These are phyloP conservation scores for Promerops cafer DNA, from an alignment of 2,113 vertebrate genomes.

Conservation along the genomic window DNA sequence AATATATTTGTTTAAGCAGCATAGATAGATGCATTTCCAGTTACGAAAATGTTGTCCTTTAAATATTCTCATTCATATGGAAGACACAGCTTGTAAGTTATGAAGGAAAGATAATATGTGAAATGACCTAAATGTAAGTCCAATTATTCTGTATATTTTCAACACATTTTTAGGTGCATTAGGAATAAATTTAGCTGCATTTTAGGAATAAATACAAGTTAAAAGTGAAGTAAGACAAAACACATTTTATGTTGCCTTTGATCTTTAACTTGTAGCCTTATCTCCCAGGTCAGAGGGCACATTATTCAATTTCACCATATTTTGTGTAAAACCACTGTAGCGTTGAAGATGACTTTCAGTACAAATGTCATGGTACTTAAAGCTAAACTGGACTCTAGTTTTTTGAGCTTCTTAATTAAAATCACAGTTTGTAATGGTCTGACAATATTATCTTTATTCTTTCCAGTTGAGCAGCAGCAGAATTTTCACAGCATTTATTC, in stretches of 20 bases:
- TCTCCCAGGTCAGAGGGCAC: constrained; percentile 76
- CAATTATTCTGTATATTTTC: constrained; percentile 8
- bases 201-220: constrained; percentile 60
- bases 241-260: constrained; percentile 73
- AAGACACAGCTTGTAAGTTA: not conserved
- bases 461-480: constrained; percentile 75
- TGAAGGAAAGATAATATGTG: not conserved
- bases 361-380: constrained; percentile 85
- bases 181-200: no score
- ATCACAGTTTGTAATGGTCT: constrained; percentile 76
- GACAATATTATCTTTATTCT: constrained; percentile 80
- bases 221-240: constrained; percentile 71
- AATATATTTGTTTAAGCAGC: not conserved
- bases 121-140: constrained; percentile 1
- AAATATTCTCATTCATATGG: not conserved
- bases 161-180: constrained; percentile 12
- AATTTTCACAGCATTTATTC: constrained; percentile 78
- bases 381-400: constrained; percentile 78
- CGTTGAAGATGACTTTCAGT: constrained; percentile 82
- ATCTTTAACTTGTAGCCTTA: constrained; percentile 83
- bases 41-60: not conserved
- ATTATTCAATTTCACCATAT: constrained; percentile 84
- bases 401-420: constrained; percentile 84
- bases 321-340: constrained; percentile 82
- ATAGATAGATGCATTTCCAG: not conserved